These are phyloP conservation scores for Calliopum simillimum DNA, from an alignment of 2,888 invertebrate genomes.

Conservation along the genomic window DNA sequence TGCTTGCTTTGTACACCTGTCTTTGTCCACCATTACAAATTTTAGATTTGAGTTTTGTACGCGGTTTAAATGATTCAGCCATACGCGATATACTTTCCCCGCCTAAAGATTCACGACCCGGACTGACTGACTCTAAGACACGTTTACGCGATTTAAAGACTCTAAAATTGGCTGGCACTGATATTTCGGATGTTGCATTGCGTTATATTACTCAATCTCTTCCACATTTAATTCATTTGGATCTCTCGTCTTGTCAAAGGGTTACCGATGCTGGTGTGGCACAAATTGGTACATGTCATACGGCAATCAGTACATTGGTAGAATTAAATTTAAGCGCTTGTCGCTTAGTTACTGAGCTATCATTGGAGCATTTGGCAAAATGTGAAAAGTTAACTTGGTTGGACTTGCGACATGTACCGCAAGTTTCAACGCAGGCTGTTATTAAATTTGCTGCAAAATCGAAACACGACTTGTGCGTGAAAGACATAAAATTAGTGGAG, in stretches of 20 bases:
- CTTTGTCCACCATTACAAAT: slow-evolving; percentile 82
- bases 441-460: slow-evolving; percentile 87
- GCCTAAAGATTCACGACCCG: slow-evolving; percentile 86
- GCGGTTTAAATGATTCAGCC: slow-evolving; percentile 85
- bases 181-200: slow-evolving; percentile 83
- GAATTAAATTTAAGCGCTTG: slow-evolving; percentile 86
- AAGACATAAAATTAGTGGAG: slow-evolving; percentile 81
- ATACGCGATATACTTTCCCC: slow-evolving; percentile 88
- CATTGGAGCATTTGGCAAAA: slow-evolving; percentile 82
- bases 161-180: slow-evolving; percentile 86
- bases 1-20: slow-evolving; percentile 83
- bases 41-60: slow-evolving; percentile 88
- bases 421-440: slow-evolving; percentile 84
- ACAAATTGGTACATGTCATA: slow-evolving; percentile 82
- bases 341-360: slow-evolving; percentile 82
- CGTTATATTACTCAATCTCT: slow-evolving; percentile 81
- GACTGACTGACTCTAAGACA: slow-evolving; percentile 78
- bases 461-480: slow-evolving; percentile 82
- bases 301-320: slow-evolving; percentile 74
- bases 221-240: slow-evolving; percentile 79
- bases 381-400: slow-evolving; percentile 80
- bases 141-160: slow-evolving; percentile 81
- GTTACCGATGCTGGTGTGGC: slow-evolving; percentile 92
- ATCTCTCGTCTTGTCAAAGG: slow-evolving; percentile 87
- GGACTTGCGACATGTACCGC: slow-evolving; percentile 83